These are phyloP conservation scores for Falcunculus frontatus DNA, from an alignment of 2,113 vertebrate genomes.

Conservation along the genomic window DNA sequence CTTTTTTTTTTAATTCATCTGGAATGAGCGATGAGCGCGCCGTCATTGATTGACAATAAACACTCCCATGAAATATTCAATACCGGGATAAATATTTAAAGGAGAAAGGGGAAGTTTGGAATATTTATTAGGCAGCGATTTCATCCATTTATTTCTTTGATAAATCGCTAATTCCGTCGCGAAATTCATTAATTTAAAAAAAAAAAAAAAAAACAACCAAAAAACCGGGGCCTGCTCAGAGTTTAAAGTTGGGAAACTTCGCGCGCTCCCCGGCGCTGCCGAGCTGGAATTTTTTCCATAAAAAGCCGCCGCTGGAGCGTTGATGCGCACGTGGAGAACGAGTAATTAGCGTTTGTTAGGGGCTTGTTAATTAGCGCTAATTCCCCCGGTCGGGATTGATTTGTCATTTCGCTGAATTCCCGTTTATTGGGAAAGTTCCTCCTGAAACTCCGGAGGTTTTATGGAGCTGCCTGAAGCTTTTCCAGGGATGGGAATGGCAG, in stretches of 20 bases:
- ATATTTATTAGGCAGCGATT: conserved; percentile 49
- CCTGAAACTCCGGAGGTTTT: neutral
- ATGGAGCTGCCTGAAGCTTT: neutral
- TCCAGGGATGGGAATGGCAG: neutral
- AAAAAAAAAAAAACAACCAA: too few relatives aligned
- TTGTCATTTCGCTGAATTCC: neutral
- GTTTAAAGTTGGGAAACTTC: conserved; percentile 38
- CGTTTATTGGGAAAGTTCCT: conserved; percentile 37
- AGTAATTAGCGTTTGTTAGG: conserved; percentile 53
- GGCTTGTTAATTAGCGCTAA: conserved; percentile 40
- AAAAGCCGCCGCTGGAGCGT: conserved; percentile 9
- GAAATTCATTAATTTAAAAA: neutral
- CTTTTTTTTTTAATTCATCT: conserved; percentile 13
- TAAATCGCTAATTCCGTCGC: conserved; percentile 55
- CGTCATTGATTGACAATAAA: conserved; percentile 79
- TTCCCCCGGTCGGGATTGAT: neutral
- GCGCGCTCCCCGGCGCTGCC: neutral
- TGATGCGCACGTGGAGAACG: conserved; percentile 14
- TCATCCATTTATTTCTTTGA: neutral
- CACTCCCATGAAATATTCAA: conserved; percentile 77
- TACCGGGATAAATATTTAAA: conserved; percentile 78
- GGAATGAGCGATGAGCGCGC: conserved; percentile 11
- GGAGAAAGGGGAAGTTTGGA: conserved; percentile 43
- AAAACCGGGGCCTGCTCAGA: neutral
- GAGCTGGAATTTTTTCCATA: neutral